These are phyloP conservation scores for Cyphomyrus discorhynchus DNA, from an alignment of 2,113 vertebrate species.

Conservation along the genomic window DNA sequence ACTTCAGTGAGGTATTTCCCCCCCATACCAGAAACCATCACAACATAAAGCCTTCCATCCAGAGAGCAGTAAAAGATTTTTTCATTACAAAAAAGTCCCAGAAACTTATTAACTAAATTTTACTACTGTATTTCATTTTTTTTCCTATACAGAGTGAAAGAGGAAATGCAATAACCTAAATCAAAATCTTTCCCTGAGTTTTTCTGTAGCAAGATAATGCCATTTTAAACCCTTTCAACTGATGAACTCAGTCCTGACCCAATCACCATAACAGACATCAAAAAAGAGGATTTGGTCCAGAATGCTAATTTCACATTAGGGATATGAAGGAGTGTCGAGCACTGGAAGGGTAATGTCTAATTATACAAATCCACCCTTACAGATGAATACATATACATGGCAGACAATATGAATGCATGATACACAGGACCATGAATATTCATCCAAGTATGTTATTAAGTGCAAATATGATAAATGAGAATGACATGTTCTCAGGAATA, in stretches of 20 bases:
- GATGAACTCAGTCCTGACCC: slow-evolving; percentile 55
- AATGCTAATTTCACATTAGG: slow-evolving; percentile 47
- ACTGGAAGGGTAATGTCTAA: slow-evolving; percentile 27
- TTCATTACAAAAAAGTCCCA: slow-evolving; percentile 57
- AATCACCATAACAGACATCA: slow-evolving; percentile 56
- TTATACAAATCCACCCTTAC: slow-evolving; percentile 23
- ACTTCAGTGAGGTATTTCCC: slow-evolving; percentile 47
- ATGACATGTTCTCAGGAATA: neutral
- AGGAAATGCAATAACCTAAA: slow-evolving; percentile 53
- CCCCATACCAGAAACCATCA: slow-evolving; percentile 31
- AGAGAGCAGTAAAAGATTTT: slow-evolving; percentile 53
- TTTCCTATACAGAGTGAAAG: slow-evolving; percentile 39
- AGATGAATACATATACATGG: slow-evolving; percentile 17
- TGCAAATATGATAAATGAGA: neutral
- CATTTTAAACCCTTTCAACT: slow-evolving; percentile 54
- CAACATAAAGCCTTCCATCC: slow-evolving; percentile 49
- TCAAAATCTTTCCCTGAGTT: slow-evolving; percentile 47
- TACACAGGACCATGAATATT: slow-evolving; percentile 13
- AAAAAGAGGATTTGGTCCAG: slow-evolving; percentile 45
- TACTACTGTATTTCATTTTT: slow-evolving; percentile 50
- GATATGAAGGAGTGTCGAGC: slow-evolving; percentile 3
- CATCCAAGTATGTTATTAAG: slow-evolving; percentile 5
- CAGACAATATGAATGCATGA: neutral
- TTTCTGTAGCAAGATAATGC: slow-evolving; percentile 43
- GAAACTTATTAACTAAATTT: slow-evolving; percentile 61